phyloP scores from a whole-genome alignment of 2,797 vertebrate species.

The Vipera ursinii region DNA sequence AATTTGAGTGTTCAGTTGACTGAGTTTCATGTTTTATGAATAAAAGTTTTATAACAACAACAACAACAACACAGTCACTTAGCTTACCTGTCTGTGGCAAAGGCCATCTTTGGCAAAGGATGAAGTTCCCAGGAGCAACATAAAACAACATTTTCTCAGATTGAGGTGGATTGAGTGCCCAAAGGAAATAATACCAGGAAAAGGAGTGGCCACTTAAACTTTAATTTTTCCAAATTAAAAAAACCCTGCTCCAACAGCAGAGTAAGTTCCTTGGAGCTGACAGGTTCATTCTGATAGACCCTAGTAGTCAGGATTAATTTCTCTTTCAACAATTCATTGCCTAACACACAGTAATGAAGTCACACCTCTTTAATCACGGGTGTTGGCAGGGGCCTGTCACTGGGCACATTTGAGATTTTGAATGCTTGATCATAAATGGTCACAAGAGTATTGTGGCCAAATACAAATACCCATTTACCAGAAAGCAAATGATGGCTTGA shows the following conservation, averaged over 20 bases:
- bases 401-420: background rate
- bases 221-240: background rate
- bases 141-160: background rate
- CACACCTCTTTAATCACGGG: background rate
- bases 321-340: background rate
- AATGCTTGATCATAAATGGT: background rate
- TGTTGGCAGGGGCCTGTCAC: background rate
- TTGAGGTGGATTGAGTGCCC: background rate
- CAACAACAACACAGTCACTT: background rate
- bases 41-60: background rate
- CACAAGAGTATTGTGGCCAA: too few species aligned
- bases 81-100: background rate
- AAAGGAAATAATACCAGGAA: background rate
- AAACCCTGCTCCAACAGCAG: background rate
- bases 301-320: background rate
- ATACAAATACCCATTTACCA: background rate
- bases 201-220: background rate
- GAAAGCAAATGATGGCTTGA: background rate
- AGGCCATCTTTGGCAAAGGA: background rate
- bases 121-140: background rate
- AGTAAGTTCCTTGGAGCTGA: background rate
- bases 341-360: background rate
- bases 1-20: too few species aligned
- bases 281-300: background rate
- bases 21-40: too few species aligned